These are phyloP conservation scores for Contarinia nasturtii DNA, from an alignment of 1,140 invertebrate species.

Conservation along the genomic window DNA sequence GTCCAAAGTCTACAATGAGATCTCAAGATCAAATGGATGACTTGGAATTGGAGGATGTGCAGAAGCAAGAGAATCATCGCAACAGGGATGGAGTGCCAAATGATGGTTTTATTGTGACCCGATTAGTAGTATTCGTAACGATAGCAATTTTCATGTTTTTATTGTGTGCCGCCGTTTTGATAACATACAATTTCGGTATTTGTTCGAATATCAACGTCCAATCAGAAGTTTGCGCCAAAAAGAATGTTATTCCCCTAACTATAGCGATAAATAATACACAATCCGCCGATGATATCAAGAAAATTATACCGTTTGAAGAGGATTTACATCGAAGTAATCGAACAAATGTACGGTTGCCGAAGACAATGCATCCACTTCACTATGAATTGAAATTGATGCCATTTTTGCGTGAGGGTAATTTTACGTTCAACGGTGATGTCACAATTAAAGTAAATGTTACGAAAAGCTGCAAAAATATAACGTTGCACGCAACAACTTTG, in stretches of 20 bases:
- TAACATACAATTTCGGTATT: slow-evolving; percentile 48
- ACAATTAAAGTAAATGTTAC: slow-evolving; percentile 43
- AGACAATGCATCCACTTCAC: slow-evolving; percentile 37
- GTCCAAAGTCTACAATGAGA: too few relatives aligned
- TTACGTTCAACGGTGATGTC: slow-evolving; percentile 55
- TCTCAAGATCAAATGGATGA: too few relatives aligned
- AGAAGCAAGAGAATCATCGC: too few relatives aligned
- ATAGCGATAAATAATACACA: slow-evolving; percentile 9
- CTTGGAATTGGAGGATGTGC: too few relatives aligned
- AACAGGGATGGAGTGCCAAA: too few relatives aligned
- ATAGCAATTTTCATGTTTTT: too few relatives aligned
- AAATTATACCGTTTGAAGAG: background rate
- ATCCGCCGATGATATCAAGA: slow-evolving; percentile 1
- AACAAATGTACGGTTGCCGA: slow-evolving; percentile 44
- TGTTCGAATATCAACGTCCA: slow-evolving; percentile 28
- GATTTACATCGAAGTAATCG: slow-evolving; percentile 8
- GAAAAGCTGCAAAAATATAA: slow-evolving; percentile 46
- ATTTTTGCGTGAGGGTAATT: slow-evolving; percentile 49
- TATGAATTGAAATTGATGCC: slow-evolving; percentile 52
- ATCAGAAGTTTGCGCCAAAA: slow-evolving; percentile 8
- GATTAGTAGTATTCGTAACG: too few relatives aligned
- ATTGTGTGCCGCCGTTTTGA: slow-evolving; percentile 30
- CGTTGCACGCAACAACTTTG: slow-evolving; percentile 53
- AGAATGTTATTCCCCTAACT: slow-evolving; percentile 17
- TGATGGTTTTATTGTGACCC: too few relatives aligned